Conservation (phyloP, 2,888 invertebrate species). For the Trissolcus japonicus region DNA sequence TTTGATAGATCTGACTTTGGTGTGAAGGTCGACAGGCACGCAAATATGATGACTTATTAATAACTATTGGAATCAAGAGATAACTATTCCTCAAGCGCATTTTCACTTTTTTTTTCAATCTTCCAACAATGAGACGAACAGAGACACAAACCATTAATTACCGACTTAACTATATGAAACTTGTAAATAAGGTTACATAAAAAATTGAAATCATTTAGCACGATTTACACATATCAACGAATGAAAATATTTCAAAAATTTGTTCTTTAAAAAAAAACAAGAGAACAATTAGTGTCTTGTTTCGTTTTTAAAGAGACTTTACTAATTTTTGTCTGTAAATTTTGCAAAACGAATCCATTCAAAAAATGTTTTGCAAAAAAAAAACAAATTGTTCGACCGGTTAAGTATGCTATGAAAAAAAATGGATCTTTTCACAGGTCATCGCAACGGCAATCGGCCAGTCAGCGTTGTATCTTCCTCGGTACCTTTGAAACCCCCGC, state of each 20-base stretch:
- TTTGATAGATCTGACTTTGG: constrained; percentile 48
- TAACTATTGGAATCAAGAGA: constrained; percentile 1
- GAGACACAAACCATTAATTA: too few species aligned
- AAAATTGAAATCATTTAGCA: constrained; percentile 3
- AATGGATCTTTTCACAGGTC: constrained; percentile 29
- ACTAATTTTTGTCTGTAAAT: too few species aligned
- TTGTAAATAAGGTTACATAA: constrained; percentile 21
- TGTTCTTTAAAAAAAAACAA: too few species aligned
- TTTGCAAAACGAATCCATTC: too few species aligned
- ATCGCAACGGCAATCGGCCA: constrained; percentile 31
- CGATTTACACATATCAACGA: too few species aligned
- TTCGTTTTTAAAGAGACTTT: too few species aligned
- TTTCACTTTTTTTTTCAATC: neutral
- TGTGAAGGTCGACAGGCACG: constrained; percentile 33
- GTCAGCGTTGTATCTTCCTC: constrained; percentile 25
- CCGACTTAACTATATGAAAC: neutral
- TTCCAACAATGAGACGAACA: too few species aligned
- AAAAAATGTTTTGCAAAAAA: constrained; percentile 7
- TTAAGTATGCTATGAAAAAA: constrained; percentile 14
- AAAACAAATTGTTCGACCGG: constrained; percentile 2
- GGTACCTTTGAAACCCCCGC: constrained; percentile 1
- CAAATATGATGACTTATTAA: constrained; percentile 2
- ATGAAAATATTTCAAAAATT: too few species aligned
- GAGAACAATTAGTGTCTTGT: too few species aligned
- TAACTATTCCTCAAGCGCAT: neutral